Percentiles rank a stretch among this genome's conserved stretches.
These are phyloP conservation scores for Hermetia illucens DNA, from an alignment of 1,140 invertebrate genomes.

Conservation along the genomic window DNA sequence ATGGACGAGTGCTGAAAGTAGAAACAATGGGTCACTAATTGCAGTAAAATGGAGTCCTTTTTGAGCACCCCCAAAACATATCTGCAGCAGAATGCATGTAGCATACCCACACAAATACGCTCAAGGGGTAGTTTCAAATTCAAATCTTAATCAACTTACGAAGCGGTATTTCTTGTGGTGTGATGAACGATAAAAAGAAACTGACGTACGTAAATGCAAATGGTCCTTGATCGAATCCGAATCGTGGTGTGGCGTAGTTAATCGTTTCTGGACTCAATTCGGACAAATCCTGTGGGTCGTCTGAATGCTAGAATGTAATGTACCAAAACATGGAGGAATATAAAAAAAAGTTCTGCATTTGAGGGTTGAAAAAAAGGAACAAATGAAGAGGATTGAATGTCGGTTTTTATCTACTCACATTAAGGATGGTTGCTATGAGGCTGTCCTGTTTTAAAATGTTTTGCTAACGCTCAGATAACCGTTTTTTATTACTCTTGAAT, in stretches of 20 bases:
- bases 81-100: no score
- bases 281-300: neutral
- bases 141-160: no score
- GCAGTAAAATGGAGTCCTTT: neutral
- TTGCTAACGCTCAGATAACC: no score
- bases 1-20: constrained; percentile 13
- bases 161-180: constrained; percentile 37
- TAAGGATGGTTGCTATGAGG: no score
- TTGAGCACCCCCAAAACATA: no score
- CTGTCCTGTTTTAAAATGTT: no score
- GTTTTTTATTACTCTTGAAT: no score
- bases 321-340: neutral
- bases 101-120: no score
- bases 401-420: no score
- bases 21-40: neutral
- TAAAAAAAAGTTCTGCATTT: neutral
- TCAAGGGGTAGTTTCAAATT: no score
- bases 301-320: no score
- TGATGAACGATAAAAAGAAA: constrained; percentile 36
- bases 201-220: constrained; percentile 39
- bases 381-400: neutral
- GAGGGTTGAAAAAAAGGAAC: neutral
- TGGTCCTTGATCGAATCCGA: constrained; percentile 35
- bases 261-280: neutral
- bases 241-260: constrained; percentile 33